Percentiles rank a stretch among this genome's conserved stretches.
Evolutionary conservation across 2,113 vertebrate genomes (phyloP).

Genomic region (Callaeas wilsoni): DNA sequence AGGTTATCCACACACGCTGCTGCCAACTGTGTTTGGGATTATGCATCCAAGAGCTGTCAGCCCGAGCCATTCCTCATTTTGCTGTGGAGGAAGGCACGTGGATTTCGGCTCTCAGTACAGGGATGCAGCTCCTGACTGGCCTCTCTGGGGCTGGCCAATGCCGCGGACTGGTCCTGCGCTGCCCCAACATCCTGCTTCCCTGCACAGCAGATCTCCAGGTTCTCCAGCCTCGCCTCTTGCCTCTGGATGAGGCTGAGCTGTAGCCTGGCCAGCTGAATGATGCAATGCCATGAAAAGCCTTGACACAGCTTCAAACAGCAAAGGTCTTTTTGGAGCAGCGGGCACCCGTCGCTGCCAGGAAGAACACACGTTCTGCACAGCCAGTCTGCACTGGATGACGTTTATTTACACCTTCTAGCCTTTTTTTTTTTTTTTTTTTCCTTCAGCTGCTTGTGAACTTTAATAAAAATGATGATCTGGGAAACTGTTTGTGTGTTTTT

Average conservation of each 20-base stretch:
- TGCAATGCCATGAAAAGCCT: slow-evolving; percentile 22
- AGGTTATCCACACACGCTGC: accelerated
- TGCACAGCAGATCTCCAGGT: background rate
- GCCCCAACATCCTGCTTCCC: background rate
- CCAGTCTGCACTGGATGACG: background rate
- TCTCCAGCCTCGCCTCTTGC: background rate
- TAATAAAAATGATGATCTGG: slow-evolving; percentile 62
- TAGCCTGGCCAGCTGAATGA: slow-evolving; percentile 7
- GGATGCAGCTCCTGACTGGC: background rate
- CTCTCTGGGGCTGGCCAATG: background rate
- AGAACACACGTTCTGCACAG: background rate
- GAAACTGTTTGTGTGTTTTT: slow-evolving; percentile 3
- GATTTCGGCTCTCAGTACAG: background rate
- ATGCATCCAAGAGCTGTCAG: background rate
- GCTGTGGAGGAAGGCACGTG: background rate
- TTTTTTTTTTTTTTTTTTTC: background rate
- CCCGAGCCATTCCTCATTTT: background rate
- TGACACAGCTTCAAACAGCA: slow-evolving; percentile 19
- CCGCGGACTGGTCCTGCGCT: background rate
- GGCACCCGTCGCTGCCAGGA: background rate
- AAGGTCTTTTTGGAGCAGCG: background rate
- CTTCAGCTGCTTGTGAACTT: slow-evolving; percentile 19
- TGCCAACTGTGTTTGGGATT: background rate
- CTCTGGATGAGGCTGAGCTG: background rate
- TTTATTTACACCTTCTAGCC: slow-evolving; percentile 17